phyloP scores from a whole-genome alignment of 2,797 vertebrate species.

The Sebastes glaucus region DNA sequence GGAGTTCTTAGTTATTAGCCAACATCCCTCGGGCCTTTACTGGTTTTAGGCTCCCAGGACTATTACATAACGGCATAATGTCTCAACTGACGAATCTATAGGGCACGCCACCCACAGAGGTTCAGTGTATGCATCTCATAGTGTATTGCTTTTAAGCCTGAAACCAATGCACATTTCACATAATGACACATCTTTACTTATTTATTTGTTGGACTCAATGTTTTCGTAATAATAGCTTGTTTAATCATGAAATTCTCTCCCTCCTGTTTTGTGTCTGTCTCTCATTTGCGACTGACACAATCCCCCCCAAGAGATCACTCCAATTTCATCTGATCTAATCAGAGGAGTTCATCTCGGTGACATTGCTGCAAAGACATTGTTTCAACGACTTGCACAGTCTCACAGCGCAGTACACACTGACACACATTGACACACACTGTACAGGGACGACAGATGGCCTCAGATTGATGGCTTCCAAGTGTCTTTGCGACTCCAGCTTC shows the following conservation, averaged over 20 bases:
- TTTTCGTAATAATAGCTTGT: not conserved
- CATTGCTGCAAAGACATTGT: conserved; percentile 33
- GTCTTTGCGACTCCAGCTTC: conserved; percentile 1
- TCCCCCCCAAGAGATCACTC: conserved; percentile 11
- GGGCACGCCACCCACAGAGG: not conserved
- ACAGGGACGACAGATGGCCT: conserved; percentile 37
- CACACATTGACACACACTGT: not conserved
- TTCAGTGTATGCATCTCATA: not conserved
- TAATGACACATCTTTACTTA: not conserved
- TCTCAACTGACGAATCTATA: conserved; percentile 15
- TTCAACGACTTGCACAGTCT: conserved; percentile 2
- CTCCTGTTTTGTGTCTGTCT: not conserved
- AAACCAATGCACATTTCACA: not conserved
- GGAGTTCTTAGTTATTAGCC: not conserved
- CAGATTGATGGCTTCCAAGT: not conserved
- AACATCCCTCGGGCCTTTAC: conserved; percentile 9
- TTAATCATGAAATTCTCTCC: not conserved
- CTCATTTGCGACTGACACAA: not conserved
- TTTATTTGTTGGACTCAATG: not conserved
- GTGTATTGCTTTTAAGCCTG: not conserved
- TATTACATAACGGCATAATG: conserved; percentile 33
- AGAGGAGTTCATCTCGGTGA: conserved; percentile 4
- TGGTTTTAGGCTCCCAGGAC: conserved; percentile 9
- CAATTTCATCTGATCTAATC: conserved; percentile 35
- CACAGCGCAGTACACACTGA: not conserved